phyloP scores from a whole-genome alignment of 2,888 invertebrate species.

The Heliconius hortense region DNA sequence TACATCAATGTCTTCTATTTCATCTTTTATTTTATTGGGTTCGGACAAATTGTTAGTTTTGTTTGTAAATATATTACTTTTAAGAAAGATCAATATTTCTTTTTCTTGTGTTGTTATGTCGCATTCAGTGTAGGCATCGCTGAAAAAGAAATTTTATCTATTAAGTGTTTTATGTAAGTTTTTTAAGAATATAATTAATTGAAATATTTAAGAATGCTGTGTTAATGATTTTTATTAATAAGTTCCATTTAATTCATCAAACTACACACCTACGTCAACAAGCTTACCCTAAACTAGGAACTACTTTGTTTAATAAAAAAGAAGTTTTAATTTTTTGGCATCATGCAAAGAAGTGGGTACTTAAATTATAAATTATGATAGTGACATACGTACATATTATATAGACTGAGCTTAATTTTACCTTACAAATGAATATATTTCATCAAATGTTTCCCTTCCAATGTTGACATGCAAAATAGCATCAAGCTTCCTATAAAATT shows the following conservation, averaged over 20 bases:
- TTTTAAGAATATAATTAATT: background rate
- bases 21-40: constrained; percentile 54
- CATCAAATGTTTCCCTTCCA: constrained; percentile 76
- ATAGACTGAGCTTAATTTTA: constrained; percentile 44
- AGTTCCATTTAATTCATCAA: background rate
- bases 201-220: background rate
- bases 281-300: background rate
- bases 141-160: constrained; percentile 52
- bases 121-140: constrained; percentile 78
- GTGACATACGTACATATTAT: background rate
- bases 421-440: constrained; percentile 80
- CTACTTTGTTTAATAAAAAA: background rate
- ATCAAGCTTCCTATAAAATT: constrained; percentile 81
- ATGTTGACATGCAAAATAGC: constrained; percentile 78
- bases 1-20: constrained; percentile 66
- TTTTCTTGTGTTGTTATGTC: constrained; percentile 74
- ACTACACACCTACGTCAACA: background rate
- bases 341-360: background rate
- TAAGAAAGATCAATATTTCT: constrained; percentile 71
- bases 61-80: constrained; percentile 52
- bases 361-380: background rate
- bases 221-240: background rate
- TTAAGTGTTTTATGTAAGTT: background rate
- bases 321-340: background rate
- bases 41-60: constrained; percentile 41